phyloP scores from a whole-genome alignment of 2,888 invertebrate species.

The Antheraea yamamai region DNA sequence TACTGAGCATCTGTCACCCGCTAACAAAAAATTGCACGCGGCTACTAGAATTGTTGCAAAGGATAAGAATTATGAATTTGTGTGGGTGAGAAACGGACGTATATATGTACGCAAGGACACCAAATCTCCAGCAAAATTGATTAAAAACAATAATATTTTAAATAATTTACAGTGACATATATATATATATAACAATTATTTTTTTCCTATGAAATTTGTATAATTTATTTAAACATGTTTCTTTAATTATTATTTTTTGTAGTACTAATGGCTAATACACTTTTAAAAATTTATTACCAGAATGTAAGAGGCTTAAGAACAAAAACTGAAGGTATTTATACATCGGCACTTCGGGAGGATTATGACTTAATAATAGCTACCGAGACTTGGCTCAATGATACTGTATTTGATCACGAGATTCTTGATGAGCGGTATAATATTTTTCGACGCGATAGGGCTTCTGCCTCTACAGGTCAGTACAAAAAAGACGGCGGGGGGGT shows the following conservation, averaged over 20 bases:
- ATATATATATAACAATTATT: too few relatives aligned
- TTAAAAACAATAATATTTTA: constrained; percentile 17
- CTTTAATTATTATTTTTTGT: too few relatives aligned
- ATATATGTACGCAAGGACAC: constrained; percentile 14
- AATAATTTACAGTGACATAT: constrained; percentile 17
- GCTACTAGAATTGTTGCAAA: background rate
- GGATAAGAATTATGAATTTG: constrained; percentile 7
- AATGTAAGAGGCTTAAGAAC: constrained; percentile 10
- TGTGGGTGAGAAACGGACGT: background rate
- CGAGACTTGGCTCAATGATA: constrained; percentile 20
- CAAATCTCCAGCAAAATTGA: constrained; percentile 19
- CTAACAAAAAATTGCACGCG: constrained; percentile 22
- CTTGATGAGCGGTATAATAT: constrained; percentile 20
- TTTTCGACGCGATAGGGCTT: constrained; percentile 20
- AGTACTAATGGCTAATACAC: background rate
- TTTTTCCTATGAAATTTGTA: too few relatives aligned
- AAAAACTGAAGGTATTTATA: background rate
- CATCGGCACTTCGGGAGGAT: constrained; percentile 2
- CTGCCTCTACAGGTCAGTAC: background rate
- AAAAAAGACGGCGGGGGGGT: constrained; percentile 4
- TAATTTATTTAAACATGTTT: too few relatives aligned
- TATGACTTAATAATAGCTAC: constrained; percentile 13
- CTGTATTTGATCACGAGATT: constrained; percentile 21
- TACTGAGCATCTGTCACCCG: constrained; percentile 22
- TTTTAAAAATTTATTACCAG: constrained; percentile 2